Conservation (phyloP, 2,797 vertebrate species). For the Pempheris klunzingeri region DNA sequence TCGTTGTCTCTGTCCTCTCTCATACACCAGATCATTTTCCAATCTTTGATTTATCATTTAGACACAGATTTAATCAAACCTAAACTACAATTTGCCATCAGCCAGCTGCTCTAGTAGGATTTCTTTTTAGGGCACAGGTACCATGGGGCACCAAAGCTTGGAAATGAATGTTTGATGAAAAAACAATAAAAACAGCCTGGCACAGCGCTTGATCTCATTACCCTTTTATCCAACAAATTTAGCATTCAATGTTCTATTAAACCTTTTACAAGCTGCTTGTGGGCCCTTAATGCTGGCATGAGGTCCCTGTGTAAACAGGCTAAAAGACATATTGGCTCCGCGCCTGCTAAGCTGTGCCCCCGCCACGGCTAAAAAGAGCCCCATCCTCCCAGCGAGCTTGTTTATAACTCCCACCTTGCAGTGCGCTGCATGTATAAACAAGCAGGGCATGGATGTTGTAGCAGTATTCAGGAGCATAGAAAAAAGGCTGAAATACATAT, state of each 20-base stretch:
- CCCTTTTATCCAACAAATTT: slow-evolving; percentile 32
- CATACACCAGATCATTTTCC: not conserved
- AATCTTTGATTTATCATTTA: slow-evolving; percentile 24
- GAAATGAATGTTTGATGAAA: slow-evolving; percentile 20
- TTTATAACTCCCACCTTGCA: slow-evolving; percentile 29
- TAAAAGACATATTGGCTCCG: slow-evolving; percentile 45
- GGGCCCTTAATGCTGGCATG: not conserved
- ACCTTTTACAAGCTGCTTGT: slow-evolving; percentile 33
- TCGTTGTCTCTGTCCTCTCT: not conserved
- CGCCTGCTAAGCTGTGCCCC: slow-evolving; percentile 22
- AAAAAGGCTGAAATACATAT: slow-evolving; percentile 6
- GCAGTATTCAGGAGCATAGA: slow-evolving; percentile 11
- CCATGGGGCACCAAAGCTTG: not conserved
- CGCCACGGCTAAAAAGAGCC: not conserved
- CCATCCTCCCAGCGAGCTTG: slow-evolving; percentile 28
- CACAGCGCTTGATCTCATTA: not conserved
- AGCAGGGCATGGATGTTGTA: slow-evolving; percentile 16
- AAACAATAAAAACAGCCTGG: slow-evolving; percentile 4
- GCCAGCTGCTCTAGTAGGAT: not conserved
- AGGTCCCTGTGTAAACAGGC: slow-evolving; percentile 31
- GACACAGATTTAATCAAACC: slow-evolving; percentile 19
- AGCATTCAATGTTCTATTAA: slow-evolving; percentile 28
- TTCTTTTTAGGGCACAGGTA: not conserved
- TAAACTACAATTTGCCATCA: not conserved
- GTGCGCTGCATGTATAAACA: slow-evolving; percentile 46